phyloP scores from a whole-genome alignment of 1,140 invertebrate genomes.

The Rhynchophorus ferrugineus region DNA sequence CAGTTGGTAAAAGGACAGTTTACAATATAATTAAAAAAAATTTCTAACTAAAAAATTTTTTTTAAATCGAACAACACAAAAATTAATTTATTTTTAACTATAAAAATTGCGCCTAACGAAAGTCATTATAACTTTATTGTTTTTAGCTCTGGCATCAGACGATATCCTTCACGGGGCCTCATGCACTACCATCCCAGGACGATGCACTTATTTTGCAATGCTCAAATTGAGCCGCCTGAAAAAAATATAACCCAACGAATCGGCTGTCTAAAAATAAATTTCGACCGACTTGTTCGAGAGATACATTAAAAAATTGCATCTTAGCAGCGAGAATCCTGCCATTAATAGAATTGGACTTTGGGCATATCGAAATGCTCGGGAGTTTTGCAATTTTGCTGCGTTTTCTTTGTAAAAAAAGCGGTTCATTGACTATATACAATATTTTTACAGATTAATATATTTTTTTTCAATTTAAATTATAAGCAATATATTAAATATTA shows the following conservation, averaged over 20 bases:
- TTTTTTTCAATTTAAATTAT: too few relatives aligned
- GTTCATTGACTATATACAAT: too few relatives aligned
- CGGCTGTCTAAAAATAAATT: slow-evolving; percentile 1
- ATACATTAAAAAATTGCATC: slow-evolving; percentile 4
- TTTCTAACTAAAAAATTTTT: too few relatives aligned
- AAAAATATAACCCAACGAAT: slow-evolving; percentile 2
- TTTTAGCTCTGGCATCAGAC: neutral
- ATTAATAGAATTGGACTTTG: neutral
- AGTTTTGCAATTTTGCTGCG: neutral
- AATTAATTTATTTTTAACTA: neutral
- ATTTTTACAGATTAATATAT: too few relatives aligned
- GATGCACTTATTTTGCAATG: slow-evolving; percentile 10
- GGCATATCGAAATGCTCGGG: neutral
- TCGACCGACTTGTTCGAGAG: neutral
- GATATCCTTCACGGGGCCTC: neutral
- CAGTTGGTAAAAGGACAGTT: too few relatives aligned
- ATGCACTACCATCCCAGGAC: neutral
- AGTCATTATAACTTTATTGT: neutral
- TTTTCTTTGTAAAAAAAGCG: too few relatives aligned
- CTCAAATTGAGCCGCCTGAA: slow-evolving; percentile 2
- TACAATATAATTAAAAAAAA: too few relatives aligned
- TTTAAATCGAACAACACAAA: too few relatives aligned
- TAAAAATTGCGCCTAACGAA: neutral
- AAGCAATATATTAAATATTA: too few relatives aligned
- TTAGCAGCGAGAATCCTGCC: neutral